Conservation (phyloP, 1,140 invertebrate genomes). For the Drosophila punjabiensis region DNA sequence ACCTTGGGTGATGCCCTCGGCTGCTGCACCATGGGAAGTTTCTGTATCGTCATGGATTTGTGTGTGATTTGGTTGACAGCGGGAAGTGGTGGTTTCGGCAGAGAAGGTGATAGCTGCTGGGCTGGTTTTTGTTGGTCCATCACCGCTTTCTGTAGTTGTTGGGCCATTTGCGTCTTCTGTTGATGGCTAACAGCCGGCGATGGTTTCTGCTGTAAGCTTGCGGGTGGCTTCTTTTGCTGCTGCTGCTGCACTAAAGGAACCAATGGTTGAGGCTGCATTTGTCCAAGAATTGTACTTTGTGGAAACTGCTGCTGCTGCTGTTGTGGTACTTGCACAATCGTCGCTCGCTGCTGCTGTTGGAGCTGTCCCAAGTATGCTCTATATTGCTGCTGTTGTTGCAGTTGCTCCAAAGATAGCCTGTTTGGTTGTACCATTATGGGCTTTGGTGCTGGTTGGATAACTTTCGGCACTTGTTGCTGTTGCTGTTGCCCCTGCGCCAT, state of each 20-base stretch:
- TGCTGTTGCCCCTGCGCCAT: background rate
- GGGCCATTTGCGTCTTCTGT: background rate
- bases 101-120: background rate
- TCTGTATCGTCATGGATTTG: conserved; percentile 46
- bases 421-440: background rate
- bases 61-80: conserved; percentile 34
- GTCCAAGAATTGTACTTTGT: background rate
- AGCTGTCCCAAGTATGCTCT: conserved; percentile 1
- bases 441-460: background rate
- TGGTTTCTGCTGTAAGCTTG: conserved; percentile 6
- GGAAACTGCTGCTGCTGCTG: conserved; percentile 8
- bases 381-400: conserved; percentile 20
- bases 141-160: conserved; percentile 9
- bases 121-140: background rate
- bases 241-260: conserved; percentile 5
- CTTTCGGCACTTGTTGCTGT: conserved; percentile 1
- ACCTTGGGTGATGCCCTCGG: background rate
- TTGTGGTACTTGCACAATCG: background rate
- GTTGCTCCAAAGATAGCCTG: background rate
- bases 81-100: background rate
- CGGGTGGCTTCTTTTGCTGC: conserved; percentile 12
- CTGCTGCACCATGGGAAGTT: conserved; percentile 30
- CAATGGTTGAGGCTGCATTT: background rate
- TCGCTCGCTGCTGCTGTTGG: conserved; percentile 15
- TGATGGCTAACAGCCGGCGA: background rate